phyloP scores from a whole-genome alignment of 2,113 vertebrate genomes.

The Semnornis frantzii region DNA sequence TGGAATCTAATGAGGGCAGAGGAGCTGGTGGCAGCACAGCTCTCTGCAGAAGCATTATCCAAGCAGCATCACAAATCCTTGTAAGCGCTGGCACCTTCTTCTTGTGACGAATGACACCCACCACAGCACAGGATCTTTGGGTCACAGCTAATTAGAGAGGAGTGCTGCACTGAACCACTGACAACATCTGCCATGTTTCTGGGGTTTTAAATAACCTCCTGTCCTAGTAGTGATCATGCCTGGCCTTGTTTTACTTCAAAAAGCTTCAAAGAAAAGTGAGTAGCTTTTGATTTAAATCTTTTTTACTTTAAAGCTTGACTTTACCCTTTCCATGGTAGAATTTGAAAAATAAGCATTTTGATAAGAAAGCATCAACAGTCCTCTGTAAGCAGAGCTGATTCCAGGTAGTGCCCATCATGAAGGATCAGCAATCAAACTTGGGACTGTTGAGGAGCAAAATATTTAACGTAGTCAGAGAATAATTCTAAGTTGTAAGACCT shows the following conservation, averaged over 20 bases:
- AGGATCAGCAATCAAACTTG: background rate
- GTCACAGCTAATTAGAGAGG: conserved; percentile 29
- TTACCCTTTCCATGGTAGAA: background rate
- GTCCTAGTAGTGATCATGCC: background rate
- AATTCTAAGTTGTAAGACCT: background rate
- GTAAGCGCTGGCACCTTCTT: background rate
- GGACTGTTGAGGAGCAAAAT: background rate
- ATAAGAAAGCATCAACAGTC: background rate
- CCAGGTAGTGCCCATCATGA: background rate
- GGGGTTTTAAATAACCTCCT: conserved; percentile 1
- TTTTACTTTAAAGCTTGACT: background rate
- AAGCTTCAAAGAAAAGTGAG: background rate
- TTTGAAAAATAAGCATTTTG: background rate
- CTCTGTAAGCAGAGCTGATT: background rate
- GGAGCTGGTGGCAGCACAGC: background rate
- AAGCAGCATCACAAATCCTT: background rate
- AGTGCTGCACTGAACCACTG: background rate
- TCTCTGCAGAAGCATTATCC: background rate
- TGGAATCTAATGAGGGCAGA: background rate
- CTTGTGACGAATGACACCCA: background rate
- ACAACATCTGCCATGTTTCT: background rate
- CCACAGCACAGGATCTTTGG: background rate
- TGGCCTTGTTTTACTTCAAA: background rate
- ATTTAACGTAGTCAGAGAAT: background rate
- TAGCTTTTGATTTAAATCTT: background rate